Evolutionary conservation across 2,113 vertebrate species (phyloP).

Genomic region (Capreolus pygargus): DNA sequence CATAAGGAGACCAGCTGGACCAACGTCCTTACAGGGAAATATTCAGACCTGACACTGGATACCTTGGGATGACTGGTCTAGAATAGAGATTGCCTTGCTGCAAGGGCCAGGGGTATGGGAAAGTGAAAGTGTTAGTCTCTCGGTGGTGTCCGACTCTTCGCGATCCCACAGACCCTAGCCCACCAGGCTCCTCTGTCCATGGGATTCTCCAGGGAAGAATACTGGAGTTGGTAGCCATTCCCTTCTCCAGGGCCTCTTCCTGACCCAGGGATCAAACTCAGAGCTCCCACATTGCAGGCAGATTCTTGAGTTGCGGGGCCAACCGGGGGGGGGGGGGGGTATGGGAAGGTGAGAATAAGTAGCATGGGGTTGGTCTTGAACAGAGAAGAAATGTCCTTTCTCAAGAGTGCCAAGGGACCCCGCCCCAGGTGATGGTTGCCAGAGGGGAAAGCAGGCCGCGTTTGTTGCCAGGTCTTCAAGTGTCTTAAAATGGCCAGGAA

Average conservation of each 20-base stretch:
- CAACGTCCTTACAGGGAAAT: neutral
- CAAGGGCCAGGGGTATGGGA: rapidly evolving
- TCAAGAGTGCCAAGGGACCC: neutral
- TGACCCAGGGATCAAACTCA: neutral
- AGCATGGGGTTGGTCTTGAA: neutral
- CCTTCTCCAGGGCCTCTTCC: neutral
- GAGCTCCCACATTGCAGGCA: neutral
- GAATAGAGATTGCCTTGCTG: neutral
- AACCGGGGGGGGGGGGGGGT: too few species aligned
- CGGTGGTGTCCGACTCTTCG: neutral
- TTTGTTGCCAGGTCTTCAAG: neutral
- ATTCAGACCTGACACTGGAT: neutral
- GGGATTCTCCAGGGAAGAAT: neutral
- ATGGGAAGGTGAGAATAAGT: neutral
- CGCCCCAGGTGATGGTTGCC: neutral
- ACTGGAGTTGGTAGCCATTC: neutral
- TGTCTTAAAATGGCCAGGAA: slow-evolving; percentile 43
- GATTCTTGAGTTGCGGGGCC: too few species aligned
- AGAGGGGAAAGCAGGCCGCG: neutral
- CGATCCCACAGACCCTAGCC: neutral
- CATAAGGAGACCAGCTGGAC: neutral
- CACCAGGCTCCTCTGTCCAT: neutral
- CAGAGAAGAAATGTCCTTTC: neutral
- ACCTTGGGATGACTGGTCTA: neutral
- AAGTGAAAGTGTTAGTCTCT: neutral